Percentiles rank a stretch among this genome's conserved stretches.
Evolutionary conservation across 1,140 invertebrate species (phyloP).

Genomic region (Platorchestia sp.): DNA sequence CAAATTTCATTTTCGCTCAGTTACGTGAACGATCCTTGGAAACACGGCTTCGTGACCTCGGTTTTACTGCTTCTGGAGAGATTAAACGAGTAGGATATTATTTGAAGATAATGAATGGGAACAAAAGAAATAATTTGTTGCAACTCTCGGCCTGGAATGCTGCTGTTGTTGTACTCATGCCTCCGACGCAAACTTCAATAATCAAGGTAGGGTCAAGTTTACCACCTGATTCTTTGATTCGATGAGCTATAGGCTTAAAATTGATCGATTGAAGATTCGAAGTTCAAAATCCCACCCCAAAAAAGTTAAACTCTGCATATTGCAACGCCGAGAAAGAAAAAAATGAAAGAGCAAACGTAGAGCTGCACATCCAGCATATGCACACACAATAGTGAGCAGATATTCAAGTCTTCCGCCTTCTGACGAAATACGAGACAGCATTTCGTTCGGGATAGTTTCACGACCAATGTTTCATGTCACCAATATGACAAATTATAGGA

Average conservation of each 20-base stretch:
- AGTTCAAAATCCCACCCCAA: not conserved
- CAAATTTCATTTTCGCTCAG: not conserved
- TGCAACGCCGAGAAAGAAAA: not conserved
- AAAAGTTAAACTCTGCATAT: not conserved
- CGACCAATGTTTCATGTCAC: not conserved
- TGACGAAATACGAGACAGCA: not conserved
- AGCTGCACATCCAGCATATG: too few species aligned
- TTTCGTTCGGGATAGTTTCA: not conserved
- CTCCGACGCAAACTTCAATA: too few species aligned
- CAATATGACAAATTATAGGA: not conserved
- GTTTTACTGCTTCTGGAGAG: not conserved
- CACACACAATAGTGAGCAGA: not conserved
- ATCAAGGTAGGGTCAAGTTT: too few species aligned
- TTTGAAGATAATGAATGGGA: not conserved
- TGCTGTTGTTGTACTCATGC: not conserved
- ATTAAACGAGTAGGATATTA: not conserved
- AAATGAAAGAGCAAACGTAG: not conserved
- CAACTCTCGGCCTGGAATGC: not conserved
- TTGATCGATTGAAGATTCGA: not conserved
- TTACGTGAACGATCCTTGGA: not conserved
- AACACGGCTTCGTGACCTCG: too few species aligned
- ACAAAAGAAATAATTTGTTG: not conserved
- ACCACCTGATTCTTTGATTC: not conserved
- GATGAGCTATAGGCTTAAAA: not conserved
- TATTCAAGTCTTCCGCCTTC: not conserved